Conservation (phyloP, 2,888 invertebrate species). For the Polietes domitor region DNA sequence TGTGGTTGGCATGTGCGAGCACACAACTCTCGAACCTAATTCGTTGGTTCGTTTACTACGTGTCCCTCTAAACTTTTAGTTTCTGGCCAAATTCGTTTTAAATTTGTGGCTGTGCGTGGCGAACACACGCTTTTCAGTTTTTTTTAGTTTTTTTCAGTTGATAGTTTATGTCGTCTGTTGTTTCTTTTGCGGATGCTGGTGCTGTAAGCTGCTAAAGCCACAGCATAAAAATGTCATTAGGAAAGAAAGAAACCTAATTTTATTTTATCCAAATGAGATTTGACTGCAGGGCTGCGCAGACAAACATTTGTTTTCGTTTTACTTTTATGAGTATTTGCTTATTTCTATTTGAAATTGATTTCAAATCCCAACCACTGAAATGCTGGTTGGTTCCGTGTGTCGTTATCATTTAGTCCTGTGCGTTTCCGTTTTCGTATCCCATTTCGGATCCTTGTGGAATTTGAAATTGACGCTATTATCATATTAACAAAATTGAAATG, state of each 20-base stretch:
- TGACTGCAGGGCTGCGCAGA: constrained; percentile 3
- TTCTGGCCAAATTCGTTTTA: constrained; percentile 11
- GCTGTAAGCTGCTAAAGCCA: constrained; percentile 6
- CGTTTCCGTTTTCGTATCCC: too few relatives aligned
- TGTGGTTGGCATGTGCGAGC: background rate
- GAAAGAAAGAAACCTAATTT: constrained; percentile 51
- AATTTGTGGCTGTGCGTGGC: background rate
- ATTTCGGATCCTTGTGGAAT: constrained; percentile 7
- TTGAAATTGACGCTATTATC: constrained; percentile 53
- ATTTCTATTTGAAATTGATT: constrained; percentile 45
- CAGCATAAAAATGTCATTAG: constrained; percentile 20
- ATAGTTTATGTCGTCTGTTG: background rate
- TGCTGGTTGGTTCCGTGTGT: constrained; percentile 24
- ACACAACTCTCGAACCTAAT: constrained; percentile 5
- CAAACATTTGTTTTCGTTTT: constrained; percentile 24
- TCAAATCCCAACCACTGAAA: constrained; percentile 27
- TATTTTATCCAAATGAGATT: constrained; percentile 52
- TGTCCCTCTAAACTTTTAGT: constrained; percentile 40
- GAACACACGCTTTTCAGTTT: background rate
- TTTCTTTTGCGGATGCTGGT: background rate
- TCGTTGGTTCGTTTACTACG: constrained; percentile 34
- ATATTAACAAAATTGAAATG: constrained; percentile 54
- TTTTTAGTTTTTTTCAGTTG: background rate
- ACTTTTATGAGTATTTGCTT: constrained; percentile 19
- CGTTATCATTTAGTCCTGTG: too few relatives aligned